Base-by-base conservation (phyloP, 2,888 invertebrate genomes). In the Eupithecia abbreviata region DNA sequence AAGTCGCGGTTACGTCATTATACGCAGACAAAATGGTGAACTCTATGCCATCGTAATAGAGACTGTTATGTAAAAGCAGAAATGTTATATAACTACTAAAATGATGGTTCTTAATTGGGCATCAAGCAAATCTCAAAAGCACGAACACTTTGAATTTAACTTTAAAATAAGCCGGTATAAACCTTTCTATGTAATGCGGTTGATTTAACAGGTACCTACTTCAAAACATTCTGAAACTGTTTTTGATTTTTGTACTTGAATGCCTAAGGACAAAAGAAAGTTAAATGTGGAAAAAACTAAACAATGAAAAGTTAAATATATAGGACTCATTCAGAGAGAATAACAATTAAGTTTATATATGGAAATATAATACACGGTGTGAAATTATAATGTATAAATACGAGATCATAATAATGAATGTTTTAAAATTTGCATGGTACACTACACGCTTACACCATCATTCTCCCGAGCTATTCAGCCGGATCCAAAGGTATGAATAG, bases 1-100 rank as follows among this genome's bases (percentile, higher is more conserved):
- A 82, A 82, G 82, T 79, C 68, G 69, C 66, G 45, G 73, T 79
- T 80, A 72, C 76, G 69, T 79, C 75, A 80, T 72, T 51, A 49
- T 68, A 49, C 70, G 55, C 51, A 51, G 55, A 51, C 71, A 51
- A 18, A 49, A 65, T 70, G n/a, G 67, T 72, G 45, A 66, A 74
- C 77, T 58, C 74, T 73, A 77, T 71, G 43, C 0, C 51, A 70
- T 74, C 78, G 72, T 62, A 49, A 72, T 69, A 76, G 66, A 51
- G 72, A 7, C 42, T 74, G 66, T 72, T 55, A 66, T 76, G 18
- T 58, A 67, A 41, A 74, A 65, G 45, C n/a, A 6, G 30, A 7
- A 43, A 67, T 70, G 73, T 75, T 78, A 78, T 62, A 71, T 78
- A 78, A 78, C 73, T 41, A 65, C 73, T 71, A 73, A 72, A 75